Base-by-base conservation (phyloP, 1,140 invertebrate genomes). In the Cotesia typhae region DNA sequence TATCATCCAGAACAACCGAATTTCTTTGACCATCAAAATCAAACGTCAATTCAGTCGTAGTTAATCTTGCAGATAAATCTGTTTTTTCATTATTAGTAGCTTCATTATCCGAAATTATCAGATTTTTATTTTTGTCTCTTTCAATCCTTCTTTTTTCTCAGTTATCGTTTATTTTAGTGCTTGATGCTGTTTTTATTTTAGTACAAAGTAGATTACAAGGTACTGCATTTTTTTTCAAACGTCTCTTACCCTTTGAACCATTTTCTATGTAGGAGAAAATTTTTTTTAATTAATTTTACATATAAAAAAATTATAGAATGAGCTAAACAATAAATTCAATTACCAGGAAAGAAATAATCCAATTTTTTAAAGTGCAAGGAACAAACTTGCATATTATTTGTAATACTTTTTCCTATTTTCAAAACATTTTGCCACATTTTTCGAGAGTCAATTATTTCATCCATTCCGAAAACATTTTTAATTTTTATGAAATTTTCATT, bases 361-460 rank as follows among this genome's bases (percentile, higher is more conserved):
- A 1, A 38, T n/a, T 47, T 38, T 2, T 41, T 12, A 51, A 52
- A 66, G 41, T 66, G 64, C 64, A 51, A 66, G 3, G 64, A 66
- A 66, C 36, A 66, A 66, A 66, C 64, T 41, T 12, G 64, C 36
- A 17, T 66, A 41, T 66, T 66, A 3, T 64, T 38, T 7, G 53
- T 55, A 12, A 55, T 68, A 0, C 3, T 14, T 38, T 53, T 68
- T 36, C 51, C 67, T 20, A 57, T 55, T 68, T 68, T 57, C 35
- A 57, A 68, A 55, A 55, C 17, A 59, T 35, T 68, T 68, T 52
- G 20, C 67, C 67, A 68, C 52, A 55, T 55, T 53, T 68, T 68
- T 53, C 14, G 52, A 53, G 1, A 57, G 28, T 68, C 67, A 17
- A 68, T 35, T 59, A 37, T 68, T 17, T 59, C 36, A 68, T 55